Evolutionary conservation across 2,113 vertebrate genomes (phyloP).

Genomic region (Tupaia chinensis): DNA sequence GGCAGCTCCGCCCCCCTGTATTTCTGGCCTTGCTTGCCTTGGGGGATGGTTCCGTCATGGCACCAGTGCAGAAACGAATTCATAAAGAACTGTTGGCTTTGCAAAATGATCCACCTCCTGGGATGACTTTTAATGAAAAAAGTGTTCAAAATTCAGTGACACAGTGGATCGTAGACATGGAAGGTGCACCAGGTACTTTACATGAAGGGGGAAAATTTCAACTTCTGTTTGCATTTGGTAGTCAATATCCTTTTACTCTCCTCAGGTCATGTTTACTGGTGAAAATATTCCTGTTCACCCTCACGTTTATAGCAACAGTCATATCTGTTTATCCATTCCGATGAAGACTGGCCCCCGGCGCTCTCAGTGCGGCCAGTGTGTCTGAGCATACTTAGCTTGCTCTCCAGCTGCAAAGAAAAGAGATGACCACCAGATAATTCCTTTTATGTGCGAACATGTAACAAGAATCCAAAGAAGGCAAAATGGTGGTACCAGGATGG

Average conservation of each 20-base stretch:
- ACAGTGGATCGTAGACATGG: too few relatives aligned
- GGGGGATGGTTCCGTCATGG: too few relatives aligned
- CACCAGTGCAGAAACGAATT: too few relatives aligned
- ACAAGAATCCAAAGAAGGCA: constrained; percentile 99
- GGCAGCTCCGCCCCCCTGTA: too few relatives aligned
- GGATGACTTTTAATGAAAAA: too few relatives aligned
- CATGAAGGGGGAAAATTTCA: too few relatives aligned
- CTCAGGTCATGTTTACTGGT: constrained; percentile 99
- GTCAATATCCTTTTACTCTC: constrained; percentile 75
- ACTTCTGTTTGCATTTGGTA: too few relatives aligned
- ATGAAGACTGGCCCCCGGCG: constrained; percentile 99
- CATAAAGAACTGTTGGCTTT: too few relatives aligned
- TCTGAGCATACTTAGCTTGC: constrained; percentile 99
- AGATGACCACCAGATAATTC: constrained; percentile 99
- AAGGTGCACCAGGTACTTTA: too few relatives aligned
- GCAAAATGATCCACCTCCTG: too few relatives aligned
- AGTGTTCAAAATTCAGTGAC: too few relatives aligned
- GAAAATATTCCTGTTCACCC: constrained; percentile 99
- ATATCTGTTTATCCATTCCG: constrained; percentile 99
- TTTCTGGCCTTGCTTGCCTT: too few relatives aligned
- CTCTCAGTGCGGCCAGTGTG: constrained; percentile 99
- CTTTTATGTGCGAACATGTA: constrained; percentile 99
- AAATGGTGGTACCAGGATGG: constrained; percentile 98
- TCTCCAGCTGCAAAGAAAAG: constrained; percentile 99
- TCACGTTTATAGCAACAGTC: constrained; percentile 99